Percentiles rank a stretch among this genome's conserved stretches.
Conservation (phyloP, 1,140 invertebrate species). For the Halesus radiatus region DNA sequence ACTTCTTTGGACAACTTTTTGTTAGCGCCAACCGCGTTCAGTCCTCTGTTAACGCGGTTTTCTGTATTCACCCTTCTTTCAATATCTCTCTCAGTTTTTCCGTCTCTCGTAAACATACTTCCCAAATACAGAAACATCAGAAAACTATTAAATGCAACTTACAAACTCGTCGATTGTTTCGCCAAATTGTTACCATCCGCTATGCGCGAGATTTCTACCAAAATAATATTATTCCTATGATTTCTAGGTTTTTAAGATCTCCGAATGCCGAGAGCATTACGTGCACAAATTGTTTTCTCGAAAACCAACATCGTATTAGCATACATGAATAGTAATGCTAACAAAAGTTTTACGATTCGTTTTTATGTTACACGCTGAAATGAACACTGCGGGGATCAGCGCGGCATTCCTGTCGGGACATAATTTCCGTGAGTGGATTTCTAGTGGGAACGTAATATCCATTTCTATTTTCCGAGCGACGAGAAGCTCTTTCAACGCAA, state of each 20-base stretch:
- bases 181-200: neutral
- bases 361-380: conserved; percentile 8
- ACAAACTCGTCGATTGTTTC: conserved; percentile 21
- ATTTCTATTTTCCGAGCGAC: conserved; percentile 34
- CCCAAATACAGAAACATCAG: too few species aligned
- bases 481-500: conserved; percentile 28
- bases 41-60: too few species aligned
- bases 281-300: neutral
- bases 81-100: too few species aligned
- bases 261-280: neutral
- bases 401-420: neutral
- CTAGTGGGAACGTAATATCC: conserved; percentile 26
- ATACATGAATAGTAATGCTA: conserved; percentile 18
- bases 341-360: conserved; percentile 16
- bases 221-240: too few species aligned
- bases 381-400: neutral
- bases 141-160: conserved; percentile 42
- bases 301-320: neutral
- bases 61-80: too few species aligned
- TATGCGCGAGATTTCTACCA: neutral
- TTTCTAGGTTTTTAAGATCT: too few species aligned
- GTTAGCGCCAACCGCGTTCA: too few species aligned
- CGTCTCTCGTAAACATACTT: too few species aligned
- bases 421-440: conserved; percentile 34
- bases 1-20: too few species aligned